Base-by-base conservation (phyloP, 1,140 invertebrate genomes). In the Mamestra configurata region DNA sequence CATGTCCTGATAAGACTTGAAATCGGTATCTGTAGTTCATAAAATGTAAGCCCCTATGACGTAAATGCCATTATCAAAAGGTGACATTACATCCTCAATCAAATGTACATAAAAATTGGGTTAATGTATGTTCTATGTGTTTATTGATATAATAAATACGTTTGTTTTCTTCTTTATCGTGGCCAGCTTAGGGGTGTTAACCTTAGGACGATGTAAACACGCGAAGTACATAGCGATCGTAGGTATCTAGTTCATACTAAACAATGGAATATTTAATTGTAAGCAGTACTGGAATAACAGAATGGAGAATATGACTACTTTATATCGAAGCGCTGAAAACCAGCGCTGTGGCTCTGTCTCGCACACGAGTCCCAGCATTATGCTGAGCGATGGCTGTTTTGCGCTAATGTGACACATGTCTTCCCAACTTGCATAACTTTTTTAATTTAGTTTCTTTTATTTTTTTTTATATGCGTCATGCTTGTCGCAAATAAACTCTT, bases 231-330 rank as follows among this genome's bases (percentile, higher is more conserved):
- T 68, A 68, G 64, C 51, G 8, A 55, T 68, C 27, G 40, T 68
- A 46, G 37, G 49, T 70, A 46, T 70, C 37, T 46, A 1, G 6
- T 24, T 7, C 40, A 70, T 70, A 70, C 37, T 57, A 70, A 49
- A 49, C 64, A 70, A 70, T 70, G 13, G 66, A 70, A 70, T 70
- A 70, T 70, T 70, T 22, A 70, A 43, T 70, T 24, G 37, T 46
- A 70, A 49, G n/a, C 20, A 46, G 40, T 49, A 68, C 0, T 7
- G 11, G 49, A 43, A n/a, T 27, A 70, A 70, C 27, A n/a, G 40
- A 49, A 27, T 43, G 20, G 22, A 61, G 57, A 15, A 68, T 59
- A 37, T 64, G 31, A 10, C 15, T 64, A 37, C n/a, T 35, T 18
- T 37, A 31, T 15, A 11, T 4, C 7, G n/a, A n/a, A n/a, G n/a